phyloP scores from a whole-genome alignment of 2,113 vertebrate species.

The Barnardius zonarius region DNA sequence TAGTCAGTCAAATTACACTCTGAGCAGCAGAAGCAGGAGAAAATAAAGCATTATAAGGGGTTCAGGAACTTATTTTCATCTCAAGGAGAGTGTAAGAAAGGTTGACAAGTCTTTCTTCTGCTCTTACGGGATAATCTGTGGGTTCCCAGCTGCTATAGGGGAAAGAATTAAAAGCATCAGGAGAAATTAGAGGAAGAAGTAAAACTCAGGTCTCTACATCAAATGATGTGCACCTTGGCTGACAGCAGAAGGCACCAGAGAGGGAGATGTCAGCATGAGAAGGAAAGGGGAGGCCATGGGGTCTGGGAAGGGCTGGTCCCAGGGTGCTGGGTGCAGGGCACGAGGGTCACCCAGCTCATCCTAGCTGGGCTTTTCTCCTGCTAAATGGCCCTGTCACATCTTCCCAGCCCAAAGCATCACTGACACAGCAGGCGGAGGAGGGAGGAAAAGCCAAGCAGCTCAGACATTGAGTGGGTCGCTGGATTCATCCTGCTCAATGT shows the following conservation, averaged over 20 bases:
- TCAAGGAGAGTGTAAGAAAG: background rate
- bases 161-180: background rate
- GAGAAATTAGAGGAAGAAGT: slow-evolving; percentile 19
- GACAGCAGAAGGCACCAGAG: background rate
- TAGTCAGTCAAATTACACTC: slow-evolving; percentile 55
- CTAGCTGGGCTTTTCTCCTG: background rate
- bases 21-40: slow-evolving; percentile 39
- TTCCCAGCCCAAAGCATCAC: background rate
- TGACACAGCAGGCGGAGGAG: background rate
- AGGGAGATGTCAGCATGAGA: fast-evolving
- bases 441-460: background rate
- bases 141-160: background rate
- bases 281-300: fast-evolving
- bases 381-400: background rate
- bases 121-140: slow-evolving; percentile 50
- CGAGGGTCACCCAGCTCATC: background rate
- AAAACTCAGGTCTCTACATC: background rate
- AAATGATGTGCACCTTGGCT: background rate
- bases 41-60: slow-evolving; percentile 36
- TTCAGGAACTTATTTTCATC: slow-evolving; percentile 56
- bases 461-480: fast-evolving
- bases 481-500: background rate
- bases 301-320: background rate
- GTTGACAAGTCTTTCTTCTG: slow-evolving; percentile 54
- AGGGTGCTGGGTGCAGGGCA: background rate